A percentile compares a stretch with the other conserved stretches of the same genome.
phyloP scores from a whole-genome alignment of 2,888 invertebrate genomes.

The Tetramorium bicarinatum region DNA sequence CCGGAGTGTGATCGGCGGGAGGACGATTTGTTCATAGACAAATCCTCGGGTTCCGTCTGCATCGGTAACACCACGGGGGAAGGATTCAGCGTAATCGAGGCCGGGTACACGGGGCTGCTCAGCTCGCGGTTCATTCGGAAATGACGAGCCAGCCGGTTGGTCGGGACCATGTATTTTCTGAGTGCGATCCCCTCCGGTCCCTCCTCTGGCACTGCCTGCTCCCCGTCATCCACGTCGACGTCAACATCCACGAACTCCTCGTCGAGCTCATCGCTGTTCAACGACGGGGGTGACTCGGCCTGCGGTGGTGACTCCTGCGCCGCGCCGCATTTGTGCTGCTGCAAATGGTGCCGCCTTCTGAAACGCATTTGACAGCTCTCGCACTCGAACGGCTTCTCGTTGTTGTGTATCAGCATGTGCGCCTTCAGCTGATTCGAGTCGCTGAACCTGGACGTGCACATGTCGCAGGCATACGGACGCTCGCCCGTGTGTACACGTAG shows the following conservation, averaged over 20 bases:
- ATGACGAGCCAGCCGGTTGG: not conserved
- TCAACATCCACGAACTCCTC: constrained; percentile 77
- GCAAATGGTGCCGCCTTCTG: constrained; percentile 94
- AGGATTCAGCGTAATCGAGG: constrained; percentile 87
- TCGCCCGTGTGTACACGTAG: constrained; percentile 97
- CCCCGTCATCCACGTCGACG: not conserved
- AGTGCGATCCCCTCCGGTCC: not conserved
- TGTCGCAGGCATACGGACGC: constrained; percentile 94
- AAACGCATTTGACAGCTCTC: constrained; percentile 93
- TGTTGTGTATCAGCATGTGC: constrained; percentile 95
- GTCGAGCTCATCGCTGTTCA: constrained; percentile 65
- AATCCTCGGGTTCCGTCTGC: constrained; percentile 97
- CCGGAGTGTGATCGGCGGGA: constrained; percentile 86
- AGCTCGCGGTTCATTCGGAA: constrained; percentile 79
- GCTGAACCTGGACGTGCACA: constrained; percentile 94
- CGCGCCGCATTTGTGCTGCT: constrained; percentile 93
- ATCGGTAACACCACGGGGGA: constrained; percentile 89
- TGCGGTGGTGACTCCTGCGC: constrained; percentile 87
- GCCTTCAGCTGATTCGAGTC: constrained; percentile 97
- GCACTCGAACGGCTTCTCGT: constrained; percentile 96
- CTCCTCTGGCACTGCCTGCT: not conserved
- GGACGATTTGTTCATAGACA: constrained; percentile 89
- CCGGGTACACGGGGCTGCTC: constrained; percentile 29
- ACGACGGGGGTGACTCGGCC: constrained; percentile 81
- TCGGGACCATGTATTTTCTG: not conserved